These are phyloP conservation scores for Coenonympha glycerion DNA, from an alignment of 2,888 invertebrate genomes.

Conservation along the genomic window DNA sequence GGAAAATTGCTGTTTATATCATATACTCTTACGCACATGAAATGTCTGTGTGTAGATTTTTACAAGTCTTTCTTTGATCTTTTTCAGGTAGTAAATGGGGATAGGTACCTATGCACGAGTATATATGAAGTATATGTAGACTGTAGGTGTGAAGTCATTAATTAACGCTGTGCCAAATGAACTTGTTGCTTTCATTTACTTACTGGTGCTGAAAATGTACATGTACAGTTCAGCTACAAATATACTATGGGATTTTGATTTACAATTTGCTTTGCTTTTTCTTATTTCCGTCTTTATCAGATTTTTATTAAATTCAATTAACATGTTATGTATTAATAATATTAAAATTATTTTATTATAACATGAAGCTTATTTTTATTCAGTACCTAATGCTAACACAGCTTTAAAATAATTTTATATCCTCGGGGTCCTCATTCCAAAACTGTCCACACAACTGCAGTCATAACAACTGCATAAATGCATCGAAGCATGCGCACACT, in stretches of 20 bases:
- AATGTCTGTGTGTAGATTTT: conserved; percentile 1
- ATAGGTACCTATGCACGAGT: not conserved
- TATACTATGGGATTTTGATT: too few species aligned
- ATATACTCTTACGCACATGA: conserved; percentile 8
- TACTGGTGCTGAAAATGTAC: too few species aligned
- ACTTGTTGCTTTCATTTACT: too few species aligned
- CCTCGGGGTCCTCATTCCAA: conserved; percentile 11
- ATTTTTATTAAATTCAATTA: too few species aligned
- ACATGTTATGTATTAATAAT: too few species aligned
- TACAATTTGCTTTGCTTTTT: too few species aligned
- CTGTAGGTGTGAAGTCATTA: too few species aligned
- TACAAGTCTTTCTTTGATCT: conserved; percentile 9
- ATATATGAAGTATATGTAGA: not conserved
- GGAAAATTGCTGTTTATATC: conserved; percentile 26
- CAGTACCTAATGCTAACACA: too few species aligned
- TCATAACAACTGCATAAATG: conserved; percentile 51
- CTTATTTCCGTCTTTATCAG: too few species aligned
- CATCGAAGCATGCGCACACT: conserved; percentile 46
- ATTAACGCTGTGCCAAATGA: too few species aligned
- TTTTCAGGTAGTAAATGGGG: not conserved
- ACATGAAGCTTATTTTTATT: not conserved
- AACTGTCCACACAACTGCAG: conserved; percentile 23
- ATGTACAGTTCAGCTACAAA: too few species aligned
- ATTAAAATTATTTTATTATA: too few species aligned
- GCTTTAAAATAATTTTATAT: not conserved